Evolutionary conservation across 2,113 vertebrate species (phyloP), one percentile per base, ranked within the genome.

Genomic region (Osmerus mordax): DNA sequence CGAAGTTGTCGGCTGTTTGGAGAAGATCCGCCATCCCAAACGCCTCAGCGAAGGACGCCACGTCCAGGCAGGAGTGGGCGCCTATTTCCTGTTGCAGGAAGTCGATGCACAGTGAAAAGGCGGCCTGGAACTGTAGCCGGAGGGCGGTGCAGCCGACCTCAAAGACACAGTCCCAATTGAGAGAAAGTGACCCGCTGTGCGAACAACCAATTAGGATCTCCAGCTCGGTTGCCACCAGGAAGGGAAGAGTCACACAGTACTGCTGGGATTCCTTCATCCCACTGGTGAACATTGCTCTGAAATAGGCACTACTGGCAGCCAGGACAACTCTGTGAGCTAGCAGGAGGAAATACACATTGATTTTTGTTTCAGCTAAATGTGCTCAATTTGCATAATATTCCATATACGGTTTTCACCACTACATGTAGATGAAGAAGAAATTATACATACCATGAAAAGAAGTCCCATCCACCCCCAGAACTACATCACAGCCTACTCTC

Each of bases 301-400:
- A 97, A 85, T 95, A 98, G 78, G 96, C 94, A 14, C 95, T 95
- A 84, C 93, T 91, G 51, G 91, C 95, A 69, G 93, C 94, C 81
- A 98, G 83, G 64, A 95, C 88, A 29, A 93, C 89, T 76, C 93
- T 94, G 87, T 98, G 96, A 74, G 92, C 96, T 98, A 73, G 12
- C 81, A 3, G 15, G n/a, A 78, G 59, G 8, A 47, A 47, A 47
- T 47, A 2, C 41, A 47, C 7, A 47, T 2, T 9, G 7, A 9
- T 47, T 47, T 47, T 36, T 1, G 7, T 36, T 7, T 36, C 32
- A 36, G 32, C 32, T 36, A 36, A 36, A 36, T 36, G 7, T 36
- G 32, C 32, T 6, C 7, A 36, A 36, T 36, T 36, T 36, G 32
- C 32, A 36, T 36, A 36, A 36, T 36, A 8, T 9, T 47, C 9